Conservation (phyloP, 2,888 invertebrate genomes). For the Drosophila nr. perissopoda region DNA sequence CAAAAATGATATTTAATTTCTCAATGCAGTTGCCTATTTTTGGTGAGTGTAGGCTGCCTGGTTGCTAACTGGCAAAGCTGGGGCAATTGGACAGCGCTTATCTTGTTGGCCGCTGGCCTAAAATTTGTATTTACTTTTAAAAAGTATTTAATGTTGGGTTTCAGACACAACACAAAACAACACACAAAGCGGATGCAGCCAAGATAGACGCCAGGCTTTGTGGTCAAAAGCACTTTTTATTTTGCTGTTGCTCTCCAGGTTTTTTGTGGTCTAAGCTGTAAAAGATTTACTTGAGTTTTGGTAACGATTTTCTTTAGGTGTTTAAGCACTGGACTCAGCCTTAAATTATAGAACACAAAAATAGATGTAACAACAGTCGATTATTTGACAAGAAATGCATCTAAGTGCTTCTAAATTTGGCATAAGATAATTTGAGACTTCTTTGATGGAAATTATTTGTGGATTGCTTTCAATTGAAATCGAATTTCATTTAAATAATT, state of each 20-base stretch:
- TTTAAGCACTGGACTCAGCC: background rate
- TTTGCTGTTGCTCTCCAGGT: background rate
- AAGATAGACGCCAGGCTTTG: slow-evolving; percentile 28
- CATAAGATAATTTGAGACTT: slow-evolving; percentile 14
- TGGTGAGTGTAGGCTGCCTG: background rate
- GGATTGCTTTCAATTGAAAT: slow-evolving; percentile 5
- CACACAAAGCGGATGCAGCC: slow-evolving; percentile 25
- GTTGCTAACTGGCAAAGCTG: slow-evolving; percentile 10
- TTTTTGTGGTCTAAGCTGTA: slow-evolving; percentile 17
- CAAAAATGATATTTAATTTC: background rate
- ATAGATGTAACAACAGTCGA: background rate
- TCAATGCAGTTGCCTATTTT: background rate
- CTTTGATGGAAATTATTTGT: background rate
- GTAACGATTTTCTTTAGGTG: background rate
- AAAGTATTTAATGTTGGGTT: slow-evolving; percentile 60
- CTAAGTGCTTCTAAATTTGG: slow-evolving; percentile 30
- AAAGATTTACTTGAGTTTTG: slow-evolving; percentile 20
- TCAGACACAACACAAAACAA: slow-evolving; percentile 31
- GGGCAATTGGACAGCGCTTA: slow-evolving; percentile 56
- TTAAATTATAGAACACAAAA: slow-evolving; percentile 5
- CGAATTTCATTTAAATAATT: slow-evolving; percentile 10
- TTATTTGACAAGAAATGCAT: background rate
- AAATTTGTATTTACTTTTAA: slow-evolving; percentile 69
- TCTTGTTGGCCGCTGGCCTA: slow-evolving; percentile 57
- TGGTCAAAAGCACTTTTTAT: slow-evolving; percentile 7